A percentile compares a stretch with the other conserved stretches of the same genome.
Evolutionary conservation across 2,888 invertebrate genomes (phyloP).

Genomic region (Plagodis dolabraria): DNA sequence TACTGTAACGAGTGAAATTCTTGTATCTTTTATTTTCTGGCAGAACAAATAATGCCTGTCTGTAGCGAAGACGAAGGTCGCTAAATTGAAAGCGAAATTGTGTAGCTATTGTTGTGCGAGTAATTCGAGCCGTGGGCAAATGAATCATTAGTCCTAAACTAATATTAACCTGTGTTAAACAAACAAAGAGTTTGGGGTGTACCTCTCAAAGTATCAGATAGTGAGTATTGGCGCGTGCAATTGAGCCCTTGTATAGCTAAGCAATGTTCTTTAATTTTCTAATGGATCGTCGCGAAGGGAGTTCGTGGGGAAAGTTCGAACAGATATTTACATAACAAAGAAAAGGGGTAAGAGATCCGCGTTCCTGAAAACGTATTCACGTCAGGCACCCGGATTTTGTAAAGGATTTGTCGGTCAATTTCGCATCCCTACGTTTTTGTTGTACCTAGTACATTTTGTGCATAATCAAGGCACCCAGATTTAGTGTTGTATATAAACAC

Average conservation of each 20-base stretch:
- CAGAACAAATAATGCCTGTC: constrained; percentile 26
- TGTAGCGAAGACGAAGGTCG: constrained; percentile 30
- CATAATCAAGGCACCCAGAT: constrained; percentile 52
- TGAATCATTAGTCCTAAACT: constrained; percentile 77
- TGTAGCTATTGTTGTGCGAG: constrained; percentile 48
- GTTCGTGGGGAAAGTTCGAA: constrained; percentile 73
- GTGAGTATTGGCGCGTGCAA: constrained; percentile 33
- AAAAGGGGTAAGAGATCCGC: constrained; percentile 68
- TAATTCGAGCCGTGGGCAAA: constrained; percentile 61
- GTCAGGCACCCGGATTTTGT: constrained; percentile 68
- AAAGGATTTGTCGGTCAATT: constrained; percentile 74
- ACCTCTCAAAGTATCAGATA: constrained; percentile 57
- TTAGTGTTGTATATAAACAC: constrained; percentile 46
- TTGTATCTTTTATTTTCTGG: constrained; percentile 25
- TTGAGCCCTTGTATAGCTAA: constrained; percentile 59
- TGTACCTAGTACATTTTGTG: constrained; percentile 53
- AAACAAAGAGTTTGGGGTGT: constrained; percentile 63
- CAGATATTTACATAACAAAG: constrained; percentile 79
- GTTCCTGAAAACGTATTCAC: constrained; percentile 71
- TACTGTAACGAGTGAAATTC: constrained; percentile 23
- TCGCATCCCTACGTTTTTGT: constrained; percentile 62
- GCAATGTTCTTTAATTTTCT: constrained; percentile 76
- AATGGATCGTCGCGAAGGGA: constrained; percentile 72
- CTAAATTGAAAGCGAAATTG: constrained; percentile 45
- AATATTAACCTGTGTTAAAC: constrained; percentile 69